Evolutionary conservation across 2,113 vertebrate genomes (phyloP).

Genomic region (Tetraodon nigroviridis): DNA sequence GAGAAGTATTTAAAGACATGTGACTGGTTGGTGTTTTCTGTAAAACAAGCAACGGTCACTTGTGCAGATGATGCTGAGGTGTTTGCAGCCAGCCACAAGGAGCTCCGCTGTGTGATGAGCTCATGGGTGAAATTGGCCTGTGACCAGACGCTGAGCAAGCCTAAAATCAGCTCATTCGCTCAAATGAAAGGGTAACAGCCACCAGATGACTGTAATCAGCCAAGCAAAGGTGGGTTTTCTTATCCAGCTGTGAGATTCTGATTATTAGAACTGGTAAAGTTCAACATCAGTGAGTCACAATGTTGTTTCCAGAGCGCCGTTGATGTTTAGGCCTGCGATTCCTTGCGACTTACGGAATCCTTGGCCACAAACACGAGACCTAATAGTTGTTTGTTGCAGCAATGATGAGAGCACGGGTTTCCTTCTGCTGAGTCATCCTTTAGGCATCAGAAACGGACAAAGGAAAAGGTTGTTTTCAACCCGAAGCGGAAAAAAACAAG

Average conservation of each 20-base stretch:
- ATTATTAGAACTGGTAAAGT: no score
- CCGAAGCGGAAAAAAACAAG: slow-evolving; percentile 31
- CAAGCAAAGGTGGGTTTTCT: no score
- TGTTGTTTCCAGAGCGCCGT: slow-evolving; percentile 11
- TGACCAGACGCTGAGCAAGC: no score
- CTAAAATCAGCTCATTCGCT: no score
- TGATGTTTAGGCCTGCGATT: slow-evolving; percentile 22
- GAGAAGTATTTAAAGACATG: not conserved
- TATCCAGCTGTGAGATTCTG: no score
- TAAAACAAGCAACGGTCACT: not conserved
- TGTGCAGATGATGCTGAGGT: not conserved
- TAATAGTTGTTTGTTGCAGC: slow-evolving; percentile 30
- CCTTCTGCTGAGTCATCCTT: slow-evolving; percentile 20
- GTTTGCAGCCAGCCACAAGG: not conserved
- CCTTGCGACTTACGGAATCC: slow-evolving; percentile 20
- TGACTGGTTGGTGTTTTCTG: not conserved
- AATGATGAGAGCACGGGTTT: slow-evolving; percentile 35
- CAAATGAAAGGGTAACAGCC: no score
- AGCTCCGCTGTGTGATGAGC: no score
- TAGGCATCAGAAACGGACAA: slow-evolving; percentile 23
- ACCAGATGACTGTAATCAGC: no score
- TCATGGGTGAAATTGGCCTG: no score
- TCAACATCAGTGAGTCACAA: slow-evolving; percentile 10
- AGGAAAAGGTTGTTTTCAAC: slow-evolving; percentile 4
- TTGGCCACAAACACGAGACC: slow-evolving; percentile 21